Evolutionary conservation across 2,888 invertebrate genomes (phyloP).

Genomic region (Mantis religiosa): DNA sequence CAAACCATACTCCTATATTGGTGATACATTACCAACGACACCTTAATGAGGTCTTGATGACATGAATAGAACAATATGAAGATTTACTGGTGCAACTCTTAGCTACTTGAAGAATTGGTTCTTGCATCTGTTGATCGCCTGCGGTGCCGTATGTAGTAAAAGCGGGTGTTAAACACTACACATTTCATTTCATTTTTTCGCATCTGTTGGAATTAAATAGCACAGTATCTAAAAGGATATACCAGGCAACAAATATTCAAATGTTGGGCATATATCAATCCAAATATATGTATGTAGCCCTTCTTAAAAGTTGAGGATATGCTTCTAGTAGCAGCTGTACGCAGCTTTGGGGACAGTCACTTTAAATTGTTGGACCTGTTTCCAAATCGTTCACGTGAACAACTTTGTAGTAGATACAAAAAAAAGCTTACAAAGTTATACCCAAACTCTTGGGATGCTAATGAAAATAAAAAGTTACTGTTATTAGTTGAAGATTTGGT

Average conservation of each 20-base stretch:
- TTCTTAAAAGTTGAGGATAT: slow-evolving; percentile 66
- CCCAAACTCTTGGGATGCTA: no score
- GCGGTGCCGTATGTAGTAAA: no score
- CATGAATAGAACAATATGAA: slow-evolving; percentile 68
- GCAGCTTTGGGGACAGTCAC: slow-evolving; percentile 60
- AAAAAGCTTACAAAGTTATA: no score
- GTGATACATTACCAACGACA: slow-evolving; percentile 51
- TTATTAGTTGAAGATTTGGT: no score
- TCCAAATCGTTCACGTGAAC: no score
- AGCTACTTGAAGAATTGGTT: slow-evolving; percentile 58
- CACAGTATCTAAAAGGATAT: no score
- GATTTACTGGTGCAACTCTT: slow-evolving; percentile 58
- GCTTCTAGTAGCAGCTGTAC: slow-evolving; percentile 56
- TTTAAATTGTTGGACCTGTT: slow-evolving; percentile 25
- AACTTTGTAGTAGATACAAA: no score
- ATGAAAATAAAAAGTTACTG: no score
- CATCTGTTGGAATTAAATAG: no score
- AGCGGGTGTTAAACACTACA: no score
- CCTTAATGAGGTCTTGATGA: slow-evolving; percentile 38
- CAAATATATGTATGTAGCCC: slow-evolving; percentile 53
- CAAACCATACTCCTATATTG: slow-evolving; percentile 43
- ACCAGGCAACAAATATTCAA: slow-evolving; percentile 64
- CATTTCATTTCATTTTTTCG: no score
- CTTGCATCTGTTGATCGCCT: slow-evolving; percentile 66
- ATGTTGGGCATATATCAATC: slow-evolving; percentile 50